Conservation (phyloP, 2,113 vertebrate species). For the Ophiodon elongatus region DNA sequence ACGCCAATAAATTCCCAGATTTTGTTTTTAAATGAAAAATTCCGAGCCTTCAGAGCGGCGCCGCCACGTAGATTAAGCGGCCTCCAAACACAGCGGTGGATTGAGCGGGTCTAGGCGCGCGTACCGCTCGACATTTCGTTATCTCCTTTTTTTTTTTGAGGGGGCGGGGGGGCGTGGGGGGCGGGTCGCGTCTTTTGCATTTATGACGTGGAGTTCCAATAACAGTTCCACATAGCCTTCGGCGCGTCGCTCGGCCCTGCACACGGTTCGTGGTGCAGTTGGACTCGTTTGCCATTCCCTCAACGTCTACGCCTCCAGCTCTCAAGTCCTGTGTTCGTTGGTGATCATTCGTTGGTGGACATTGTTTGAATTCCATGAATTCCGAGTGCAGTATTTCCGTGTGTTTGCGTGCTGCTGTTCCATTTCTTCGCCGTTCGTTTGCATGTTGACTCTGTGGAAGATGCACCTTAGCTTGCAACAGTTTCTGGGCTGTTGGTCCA, state of each 20-base stretch:
- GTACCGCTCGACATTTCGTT: constrained; percentile 46
- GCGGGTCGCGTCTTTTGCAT: constrained; percentile 13
- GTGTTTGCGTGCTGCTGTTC: constrained; percentile 25
- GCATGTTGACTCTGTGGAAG: constrained; percentile 82
- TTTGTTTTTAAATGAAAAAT: constrained; percentile 12
- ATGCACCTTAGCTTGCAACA: constrained; percentile 71
- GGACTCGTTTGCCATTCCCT: constrained; percentile 43
- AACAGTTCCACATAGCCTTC: constrained; percentile 67
- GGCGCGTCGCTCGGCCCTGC: constrained; percentile 57
- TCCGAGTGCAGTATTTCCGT: constrained; percentile 74
- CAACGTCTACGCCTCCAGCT: constrained; percentile 60
- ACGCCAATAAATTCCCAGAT: constrained; percentile 7
- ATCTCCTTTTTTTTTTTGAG: constrained; percentile 8
- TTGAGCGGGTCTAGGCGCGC: no score
- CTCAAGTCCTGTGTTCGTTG: constrained; percentile 59
- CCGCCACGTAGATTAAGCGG: constrained; percentile 50
- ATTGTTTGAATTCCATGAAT: constrained; percentile 85
- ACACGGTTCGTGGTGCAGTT: constrained; percentile 54
- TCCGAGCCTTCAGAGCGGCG: constrained; percentile 44
- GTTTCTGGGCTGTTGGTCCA: constrained; percentile 55
- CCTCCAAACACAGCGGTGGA: background rate
- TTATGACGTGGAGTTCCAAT: constrained; percentile 61
- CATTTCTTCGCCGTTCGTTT: constrained; percentile 64
- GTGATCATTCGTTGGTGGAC: constrained; percentile 81
- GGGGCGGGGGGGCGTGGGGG: no score